Percentiles rank a stretch among this genome's conserved stretches.
Evolutionary conservation across 2,888 invertebrate genomes (phyloP).

Genomic region (Arrhopalites spinosus): DNA sequence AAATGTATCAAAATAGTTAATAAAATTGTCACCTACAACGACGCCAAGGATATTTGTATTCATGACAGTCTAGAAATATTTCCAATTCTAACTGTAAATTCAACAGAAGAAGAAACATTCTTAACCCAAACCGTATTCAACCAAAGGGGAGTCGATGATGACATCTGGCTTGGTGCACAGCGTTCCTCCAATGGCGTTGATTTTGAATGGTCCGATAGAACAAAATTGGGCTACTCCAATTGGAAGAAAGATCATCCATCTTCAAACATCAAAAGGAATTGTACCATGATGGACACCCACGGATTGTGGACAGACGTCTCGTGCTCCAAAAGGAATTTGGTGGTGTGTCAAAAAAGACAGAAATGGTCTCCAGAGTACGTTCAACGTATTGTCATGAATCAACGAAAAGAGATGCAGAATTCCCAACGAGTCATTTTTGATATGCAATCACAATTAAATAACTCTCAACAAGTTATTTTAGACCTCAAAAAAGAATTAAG

Average conservation of each 20-base stretch:
- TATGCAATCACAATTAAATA: no score
- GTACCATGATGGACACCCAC: background rate
- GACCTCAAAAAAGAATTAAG: no score
- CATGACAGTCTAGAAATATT: background rate
- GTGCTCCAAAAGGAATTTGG: slow-evolving; percentile 19
- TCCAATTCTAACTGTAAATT: background rate
- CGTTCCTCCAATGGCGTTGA: background rate
- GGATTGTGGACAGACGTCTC: background rate
- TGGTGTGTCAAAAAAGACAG: slow-evolving; percentile 15
- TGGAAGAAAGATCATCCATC: background rate
- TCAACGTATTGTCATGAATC: no score
- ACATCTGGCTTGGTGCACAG: slow-evolving; percentile 28
- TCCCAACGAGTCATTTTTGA: no score
- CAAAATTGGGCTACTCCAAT: background rate
- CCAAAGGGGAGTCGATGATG: background rate
- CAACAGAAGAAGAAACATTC: background rate
- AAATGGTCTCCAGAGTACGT: background rate
- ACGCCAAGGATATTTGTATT: background rate
- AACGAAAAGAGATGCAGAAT: no score
- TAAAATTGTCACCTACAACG: background rate
- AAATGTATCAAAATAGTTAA: slow-evolving; percentile 23
- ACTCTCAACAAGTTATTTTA: no score
- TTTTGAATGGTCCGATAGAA: background rate
- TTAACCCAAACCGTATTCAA: background rate
- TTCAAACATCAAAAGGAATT: background rate